A percentile compares a stretch with the other conserved stretches of the same genome.
Conservation (phyloP, 2,113 vertebrate species). For the Proteles cristata region DNA sequence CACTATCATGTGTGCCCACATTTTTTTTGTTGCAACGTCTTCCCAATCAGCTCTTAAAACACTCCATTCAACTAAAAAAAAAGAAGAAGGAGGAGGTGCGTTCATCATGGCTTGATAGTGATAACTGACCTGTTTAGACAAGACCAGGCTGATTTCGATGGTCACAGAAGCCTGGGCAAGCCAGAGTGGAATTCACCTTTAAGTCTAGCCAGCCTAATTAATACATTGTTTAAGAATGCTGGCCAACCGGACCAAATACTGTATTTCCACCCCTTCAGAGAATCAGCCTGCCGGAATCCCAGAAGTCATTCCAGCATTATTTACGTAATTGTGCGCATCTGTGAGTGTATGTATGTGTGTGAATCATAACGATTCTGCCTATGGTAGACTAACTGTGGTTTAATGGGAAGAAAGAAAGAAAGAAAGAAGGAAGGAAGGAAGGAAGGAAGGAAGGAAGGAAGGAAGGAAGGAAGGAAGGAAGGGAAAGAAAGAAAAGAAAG, state of each 20-base stretch:
- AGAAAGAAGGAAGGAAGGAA: neutral
- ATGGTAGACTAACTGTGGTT: neutral
- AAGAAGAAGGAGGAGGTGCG: neutral
- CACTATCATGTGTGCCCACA: neutral
- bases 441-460: too few species aligned
- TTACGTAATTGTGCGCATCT: neutral
- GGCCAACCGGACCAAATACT: conserved; percentile 71
- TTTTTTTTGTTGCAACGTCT: conserved; percentile 73
- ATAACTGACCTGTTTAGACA: conserved; percentile 84
- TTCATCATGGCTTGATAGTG: conserved; percentile 83
- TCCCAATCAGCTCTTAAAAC: conserved; percentile 75
- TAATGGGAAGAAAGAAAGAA: neutral
- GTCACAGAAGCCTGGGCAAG: conserved; percentile 75
- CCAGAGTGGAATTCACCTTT: conserved; percentile 82
- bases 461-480: too few species aligned
- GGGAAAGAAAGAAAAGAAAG: too few species aligned
- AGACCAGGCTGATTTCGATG: conserved; percentile 82
- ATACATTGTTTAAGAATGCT: conserved; percentile 72
- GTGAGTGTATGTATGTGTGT: neutral
- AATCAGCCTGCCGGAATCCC: neutral
- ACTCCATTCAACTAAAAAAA: conserved; percentile 76
- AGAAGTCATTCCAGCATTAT: conserved; percentile 48
- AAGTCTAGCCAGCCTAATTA: conserved; percentile 80
- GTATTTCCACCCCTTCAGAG: conserved; percentile 55
- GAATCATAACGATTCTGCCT: neutral